Evolutionary conservation across 2,113 vertebrate species (phyloP).

Genomic region (Sigmodon hispidus): DNA sequence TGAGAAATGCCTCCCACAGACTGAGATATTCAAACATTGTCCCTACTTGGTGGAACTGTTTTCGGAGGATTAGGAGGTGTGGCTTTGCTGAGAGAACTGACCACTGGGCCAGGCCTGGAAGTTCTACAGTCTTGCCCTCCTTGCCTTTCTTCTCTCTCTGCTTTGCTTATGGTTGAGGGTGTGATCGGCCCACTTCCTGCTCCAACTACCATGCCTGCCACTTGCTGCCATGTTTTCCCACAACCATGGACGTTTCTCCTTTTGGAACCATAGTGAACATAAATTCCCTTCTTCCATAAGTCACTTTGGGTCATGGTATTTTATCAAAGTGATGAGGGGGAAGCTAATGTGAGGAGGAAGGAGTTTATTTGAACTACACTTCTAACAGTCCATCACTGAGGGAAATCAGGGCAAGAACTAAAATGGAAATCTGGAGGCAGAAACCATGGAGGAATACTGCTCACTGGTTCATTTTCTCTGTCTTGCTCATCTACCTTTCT

Average conservation of each 20-base stretch:
- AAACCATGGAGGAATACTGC: too few relatives aligned
- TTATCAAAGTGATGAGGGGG: not conserved
- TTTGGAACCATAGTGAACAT: too few relatives aligned
- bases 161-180: not conserved
- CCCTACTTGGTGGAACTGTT: not conserved
- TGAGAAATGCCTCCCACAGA: not conserved
- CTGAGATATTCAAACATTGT: not conserved
- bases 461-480: too few relatives aligned
- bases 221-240: not conserved
- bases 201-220: not conserved
- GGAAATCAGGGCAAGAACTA: too few relatives aligned
- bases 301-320: not conserved
- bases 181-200: not conserved
- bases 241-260: not conserved
- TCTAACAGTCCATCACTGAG: not conserved
- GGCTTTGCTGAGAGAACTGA: not conserved
- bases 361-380: not conserved
- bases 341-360: not conserved
- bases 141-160: not conserved
- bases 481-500: too few relatives aligned
- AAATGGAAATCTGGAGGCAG: too few relatives aligned
- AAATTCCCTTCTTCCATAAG: not conserved
- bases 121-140: not conserved
- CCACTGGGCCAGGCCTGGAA: not conserved
- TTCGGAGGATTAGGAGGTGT: too few relatives aligned